Base-by-base conservation (phyloP, 1,140 invertebrate species). In the Zaprionus africanus region DNA sequence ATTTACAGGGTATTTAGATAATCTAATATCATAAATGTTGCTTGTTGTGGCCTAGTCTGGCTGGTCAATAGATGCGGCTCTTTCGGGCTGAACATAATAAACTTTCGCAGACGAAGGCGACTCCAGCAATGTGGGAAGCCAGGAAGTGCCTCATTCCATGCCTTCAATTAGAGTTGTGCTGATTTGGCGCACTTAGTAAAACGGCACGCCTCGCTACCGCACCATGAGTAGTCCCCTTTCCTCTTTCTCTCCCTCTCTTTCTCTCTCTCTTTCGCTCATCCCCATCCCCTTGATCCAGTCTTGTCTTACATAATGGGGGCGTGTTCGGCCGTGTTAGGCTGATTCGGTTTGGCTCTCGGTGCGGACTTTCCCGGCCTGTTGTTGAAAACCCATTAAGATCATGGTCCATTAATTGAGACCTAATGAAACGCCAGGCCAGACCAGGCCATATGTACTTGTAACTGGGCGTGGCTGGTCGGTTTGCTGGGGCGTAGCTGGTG, bases 371-470 rank as follows among this genome's bases (percentile, higher is more conserved):
- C 41, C n/a, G n/a, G 69, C 61, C 76, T 79, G 81, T 79, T 90
- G 79, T 84, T 79, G 84, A 79, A 81, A 90, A 85, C 81, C 85
- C 85, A 88, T 88, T 88, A 88, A 90, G 84, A 88, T 88, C 85
- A 88, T 88, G 85, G 85, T 90, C 85, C 85, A 88, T 88, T 88
- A 88, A 88, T 88, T 88, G 81, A 90, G 85, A 90, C 81, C 78
- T 88, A 83, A 88, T 82, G 85, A 88, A 90, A 74, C 72, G 81
- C 65, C 75, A 51, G 68, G 17, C 54, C 60, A 64, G 51, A 9
- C 43, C 17, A 26, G 69, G 62, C 64, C 81, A 63, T 74, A 76
- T 81, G 75, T 87, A 88, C 84, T 88, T 88, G 81, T 81, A 81
- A 84, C 43, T 84, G 70, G 70, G 65, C 63, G 59, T 66, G 70